Percentiles rank a stretch among this genome's conserved stretches.
Conservation (phyloP, 2,888 invertebrate species). For the Brachyptera risi region DNA sequence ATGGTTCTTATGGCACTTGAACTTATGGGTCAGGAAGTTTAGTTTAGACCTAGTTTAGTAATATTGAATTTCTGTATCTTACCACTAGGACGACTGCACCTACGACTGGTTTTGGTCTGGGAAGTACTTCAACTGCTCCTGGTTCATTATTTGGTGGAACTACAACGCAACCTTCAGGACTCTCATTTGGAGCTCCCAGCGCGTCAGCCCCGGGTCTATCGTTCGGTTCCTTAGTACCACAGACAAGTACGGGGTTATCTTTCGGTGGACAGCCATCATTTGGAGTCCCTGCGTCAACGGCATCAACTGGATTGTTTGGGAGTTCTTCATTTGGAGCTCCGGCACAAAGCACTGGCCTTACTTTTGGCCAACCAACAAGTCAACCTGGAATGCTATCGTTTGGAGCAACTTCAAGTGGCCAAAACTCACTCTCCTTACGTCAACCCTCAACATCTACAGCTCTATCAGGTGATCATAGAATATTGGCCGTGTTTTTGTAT, state of each 20-base stretch:
- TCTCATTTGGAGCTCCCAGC: slow-evolving; percentile 38
- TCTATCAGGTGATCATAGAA: too few species aligned
- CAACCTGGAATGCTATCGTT: slow-evolving; percentile 22
- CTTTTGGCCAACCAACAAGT: slow-evolving; percentile 25
- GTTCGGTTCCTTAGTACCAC: slow-evolving; percentile 39
- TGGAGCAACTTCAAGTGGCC: slow-evolving; percentile 30
- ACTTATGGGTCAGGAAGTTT: too few species aligned
- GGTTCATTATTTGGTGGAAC: slow-evolving; percentile 23
- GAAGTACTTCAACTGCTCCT: slow-evolving; percentile 42
- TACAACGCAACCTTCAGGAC: slow-evolving; percentile 36
- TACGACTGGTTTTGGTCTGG: slow-evolving; percentile 49
- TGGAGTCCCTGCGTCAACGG: slow-evolving; percentile 39
- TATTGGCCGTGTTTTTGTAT: too few species aligned
- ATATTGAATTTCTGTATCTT: background rate
- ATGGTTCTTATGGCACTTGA: too few species aligned
- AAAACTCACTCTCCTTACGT: too few species aligned
- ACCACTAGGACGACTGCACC: slow-evolving; percentile 41
- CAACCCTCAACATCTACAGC: too few species aligned
- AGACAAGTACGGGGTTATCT: slow-evolving; percentile 38
- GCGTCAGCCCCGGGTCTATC: slow-evolving; percentile 35
- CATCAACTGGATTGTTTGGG: slow-evolving; percentile 24
- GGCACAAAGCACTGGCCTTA: background rate
- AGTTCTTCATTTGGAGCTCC: slow-evolving; percentile 25
- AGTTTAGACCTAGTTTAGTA: too few species aligned
- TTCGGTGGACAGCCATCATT: too few species aligned